phyloP scores from a whole-genome alignment of 2,888 invertebrate genomes.

The Linnaemya vulpina region DNA sequence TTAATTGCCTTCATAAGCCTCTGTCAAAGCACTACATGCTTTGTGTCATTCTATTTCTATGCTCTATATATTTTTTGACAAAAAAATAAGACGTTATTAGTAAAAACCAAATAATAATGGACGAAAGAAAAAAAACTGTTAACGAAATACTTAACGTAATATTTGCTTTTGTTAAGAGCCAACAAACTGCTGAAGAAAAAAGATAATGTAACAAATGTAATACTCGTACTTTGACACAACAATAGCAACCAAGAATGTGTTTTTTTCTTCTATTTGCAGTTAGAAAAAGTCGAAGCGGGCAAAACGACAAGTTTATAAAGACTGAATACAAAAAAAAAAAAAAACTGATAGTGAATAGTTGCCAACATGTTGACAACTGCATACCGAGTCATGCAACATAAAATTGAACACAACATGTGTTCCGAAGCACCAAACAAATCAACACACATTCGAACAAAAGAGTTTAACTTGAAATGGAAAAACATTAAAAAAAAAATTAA shows the following conservation, averaged over 20 bases:
- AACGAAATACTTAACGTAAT: constrained; percentile 55
- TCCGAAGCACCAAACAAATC: constrained; percentile 58
- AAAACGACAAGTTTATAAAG: constrained; percentile 54
- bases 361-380: constrained; percentile 60
- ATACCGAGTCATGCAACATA: constrained; percentile 59
- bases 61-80: constrained; percentile 67
- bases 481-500: neutral
- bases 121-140: constrained; percentile 24
- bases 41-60: constrained; percentile 63
- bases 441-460: constrained; percentile 34
- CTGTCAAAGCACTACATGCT: constrained; percentile 42
- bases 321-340: constrained; percentile 19
- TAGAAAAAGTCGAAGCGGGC: neutral
- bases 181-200: neutral
- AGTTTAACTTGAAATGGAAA: constrained; percentile 10
- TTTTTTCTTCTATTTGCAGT: constrained; percentile 65
- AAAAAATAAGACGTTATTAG: constrained; percentile 60
- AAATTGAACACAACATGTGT: constrained; percentile 58
- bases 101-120: constrained; percentile 16
- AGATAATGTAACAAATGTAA: constrained; percentile 56
- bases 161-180: constrained; percentile 45
- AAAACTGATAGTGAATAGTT: constrained; percentile 53
- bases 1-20: constrained; percentile 1
- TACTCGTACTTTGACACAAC: constrained; percentile 70
- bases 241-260: constrained; percentile 68